Base-by-base conservation (phyloP, 2,113 vertebrate species). In the Formicarius rufipectus region DNA sequence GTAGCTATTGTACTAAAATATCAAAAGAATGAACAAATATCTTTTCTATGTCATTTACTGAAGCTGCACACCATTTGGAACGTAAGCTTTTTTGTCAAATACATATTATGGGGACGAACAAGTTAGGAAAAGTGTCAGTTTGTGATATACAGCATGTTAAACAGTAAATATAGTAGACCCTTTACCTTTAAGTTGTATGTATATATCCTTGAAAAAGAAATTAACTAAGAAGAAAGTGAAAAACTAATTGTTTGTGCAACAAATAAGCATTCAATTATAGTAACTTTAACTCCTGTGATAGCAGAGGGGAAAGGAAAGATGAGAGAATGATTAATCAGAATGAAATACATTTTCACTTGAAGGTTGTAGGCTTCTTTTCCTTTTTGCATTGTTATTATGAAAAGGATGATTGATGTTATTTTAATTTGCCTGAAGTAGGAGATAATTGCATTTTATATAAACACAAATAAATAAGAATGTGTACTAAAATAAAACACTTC, bases 201-300 rank as follows among this genome's bases (percentile, higher is more conserved):
- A 42, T 17, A 4, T 68, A 47, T 53, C 8, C 64, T 82, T 52
- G 47, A 74, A 76, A 90, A 94, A 75, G 3, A 91, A 89, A 73
- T 69, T 64, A 78, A 12, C 7, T 68, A 64, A 33, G 40, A 95
- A 64, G 14, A 74, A 66, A 82, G 7, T 13, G 39, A 31, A 89
- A 96, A 85, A 76, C 2, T 37, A 21, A 39, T 56, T 35, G 4
- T n/a, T 76, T 92, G 10, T 91, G 12, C 8, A 89, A 80, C 44
- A 96, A 94, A 93, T 66, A 89, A 93, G 31, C 6, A 83, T 82
- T 94, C 50, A 52, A 6, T 64, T 96, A 74, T 17, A 77, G 30
- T 16, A 20, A 60, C 74, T 92, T 87, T 52, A 55, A 89, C 10
- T 69, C 49, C 69, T 59, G 6, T 45, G 14, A n/a, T 85, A 5